These are phyloP conservation scores for Parochlus steinenii DNA, from an alignment of 2,888 invertebrate species.

Conservation along the genomic window DNA sequence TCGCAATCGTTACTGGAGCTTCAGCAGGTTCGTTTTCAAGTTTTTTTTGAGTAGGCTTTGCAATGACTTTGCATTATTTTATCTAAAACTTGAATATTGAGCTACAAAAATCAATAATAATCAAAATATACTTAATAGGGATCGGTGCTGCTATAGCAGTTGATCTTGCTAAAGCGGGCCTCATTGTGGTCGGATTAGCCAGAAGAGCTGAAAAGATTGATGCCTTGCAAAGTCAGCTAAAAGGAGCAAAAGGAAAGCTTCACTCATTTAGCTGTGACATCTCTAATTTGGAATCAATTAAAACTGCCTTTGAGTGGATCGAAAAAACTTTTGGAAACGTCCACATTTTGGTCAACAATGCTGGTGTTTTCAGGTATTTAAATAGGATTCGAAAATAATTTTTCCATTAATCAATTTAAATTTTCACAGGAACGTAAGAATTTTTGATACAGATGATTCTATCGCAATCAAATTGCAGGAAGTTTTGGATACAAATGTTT, in stretches of 20 bases:
- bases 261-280: conserved; percentile 35
- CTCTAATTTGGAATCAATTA: conserved; percentile 34
- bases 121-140: too few relatives aligned
- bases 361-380: conserved; percentile 5
- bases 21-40: too few relatives aligned
- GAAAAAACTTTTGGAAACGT: conserved; percentile 34
- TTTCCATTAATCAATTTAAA: too few relatives aligned
- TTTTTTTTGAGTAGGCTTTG: too few relatives aligned
- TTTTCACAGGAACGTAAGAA: too few relatives aligned
- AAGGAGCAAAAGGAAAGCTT: conserved; percentile 16
- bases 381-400: too few relatives aligned
- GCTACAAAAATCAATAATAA: too few relatives aligned
- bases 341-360: conserved; percentile 40
- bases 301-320: conserved; percentile 34
- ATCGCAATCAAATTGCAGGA: conserved; percentile 18
- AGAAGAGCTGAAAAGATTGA: conserved; percentile 8
- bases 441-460: neutral
- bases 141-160: conserved; percentile 33
- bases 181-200: conserved; percentile 10
- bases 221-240: neutral
- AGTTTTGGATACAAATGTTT: conserved; percentile 31
- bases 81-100: too few relatives aligned
- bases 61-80: too few relatives aligned
- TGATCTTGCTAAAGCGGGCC: conserved; percentile 7
- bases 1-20: neutral